Percentiles rank a stretch among this genome's conserved stretches.
phyloP scores from a whole-genome alignment of 2,888 invertebrate genomes.

The Pterostichus madidus region DNA sequence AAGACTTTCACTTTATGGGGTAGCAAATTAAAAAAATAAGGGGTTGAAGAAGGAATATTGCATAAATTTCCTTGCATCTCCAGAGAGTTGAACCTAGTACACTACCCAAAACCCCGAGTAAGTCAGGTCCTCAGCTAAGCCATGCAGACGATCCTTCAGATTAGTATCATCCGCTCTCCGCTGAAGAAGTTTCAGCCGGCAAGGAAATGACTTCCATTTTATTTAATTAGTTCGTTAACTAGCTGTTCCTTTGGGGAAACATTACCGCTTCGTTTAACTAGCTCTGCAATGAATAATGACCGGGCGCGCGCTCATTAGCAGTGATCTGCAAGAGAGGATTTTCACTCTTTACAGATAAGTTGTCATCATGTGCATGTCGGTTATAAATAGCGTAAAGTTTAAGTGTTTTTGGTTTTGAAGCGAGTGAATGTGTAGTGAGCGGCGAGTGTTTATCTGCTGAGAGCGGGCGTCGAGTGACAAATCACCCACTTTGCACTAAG shows the following conservation, averaged over 20 bases:
- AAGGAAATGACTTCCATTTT: constrained; percentile 57
- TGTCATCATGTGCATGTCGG: not conserved
- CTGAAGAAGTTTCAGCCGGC: constrained; percentile 32
- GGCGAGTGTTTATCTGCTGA: constrained; percentile 32
- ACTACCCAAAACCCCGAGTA: not conserved
- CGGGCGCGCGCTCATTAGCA: not conserved
- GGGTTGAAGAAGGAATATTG: no score
- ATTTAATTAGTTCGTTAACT: constrained; percentile 58
- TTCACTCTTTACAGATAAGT: not conserved
- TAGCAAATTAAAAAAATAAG: no score
- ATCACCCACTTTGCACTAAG: constrained; percentile 59
- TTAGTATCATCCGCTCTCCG: not conserved
- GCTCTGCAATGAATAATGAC: constrained; percentile 1
- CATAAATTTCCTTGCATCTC: no score
- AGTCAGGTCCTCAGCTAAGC: not conserved
- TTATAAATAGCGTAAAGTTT: constrained; percentile 37
- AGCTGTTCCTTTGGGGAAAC: constrained; percentile 28
- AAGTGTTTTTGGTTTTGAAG: constrained; percentile 16
- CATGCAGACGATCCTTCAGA: not conserved
- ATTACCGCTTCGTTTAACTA: constrained; percentile 26
- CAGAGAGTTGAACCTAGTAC: no score
- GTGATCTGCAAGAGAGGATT: not conserved
- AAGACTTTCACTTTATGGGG: no score
- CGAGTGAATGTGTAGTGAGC: no score
- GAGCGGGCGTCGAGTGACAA: constrained; percentile 39